phyloP scores from a whole-genome alignment of 2,797 vertebrate species.

The Nannoperca australis region DNA sequence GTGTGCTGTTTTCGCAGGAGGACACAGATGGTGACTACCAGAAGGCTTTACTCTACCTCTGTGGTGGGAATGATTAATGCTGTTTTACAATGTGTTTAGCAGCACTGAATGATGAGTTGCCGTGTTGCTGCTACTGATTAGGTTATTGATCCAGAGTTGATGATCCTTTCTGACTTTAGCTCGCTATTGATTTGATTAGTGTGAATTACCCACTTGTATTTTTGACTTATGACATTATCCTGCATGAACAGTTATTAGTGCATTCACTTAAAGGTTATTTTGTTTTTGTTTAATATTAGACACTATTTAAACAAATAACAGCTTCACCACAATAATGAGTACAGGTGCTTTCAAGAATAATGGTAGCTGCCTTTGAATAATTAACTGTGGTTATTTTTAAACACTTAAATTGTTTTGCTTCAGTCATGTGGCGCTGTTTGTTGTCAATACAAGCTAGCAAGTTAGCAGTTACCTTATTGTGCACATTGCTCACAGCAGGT shows the following conservation, averaged over 20 bases:
- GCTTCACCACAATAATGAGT: too few relatives aligned
- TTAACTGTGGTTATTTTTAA: neutral
- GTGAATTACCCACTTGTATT: constrained; percentile 43
- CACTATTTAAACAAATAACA: neutral
- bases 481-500: constrained; percentile 22
- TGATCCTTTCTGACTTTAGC: constrained; percentile 50
- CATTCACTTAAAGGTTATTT: neutral
- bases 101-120: constrained; percentile 51
- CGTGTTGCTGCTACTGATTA: constrained; percentile 32
- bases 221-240: constrained; percentile 28
- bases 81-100: constrained; percentile 25
- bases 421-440: neutral
- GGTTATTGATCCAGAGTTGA: constrained; percentile 54
- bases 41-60: constrained; percentile 92
- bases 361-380: neutral
- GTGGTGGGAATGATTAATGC: constrained; percentile 89
- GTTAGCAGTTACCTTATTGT: constrained; percentile 18
- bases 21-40: constrained; percentile 95
- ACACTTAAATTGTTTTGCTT: neutral
- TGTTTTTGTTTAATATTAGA: neutral
- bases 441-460: neutral
- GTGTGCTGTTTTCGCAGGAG: constrained; percentile 81
- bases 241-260: constrained; percentile 5
- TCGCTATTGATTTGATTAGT: constrained; percentile 57
- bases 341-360: neutral